phyloP scores from a whole-genome alignment of 1,140 invertebrate genomes.

The Listronotus oregonensis region DNA sequence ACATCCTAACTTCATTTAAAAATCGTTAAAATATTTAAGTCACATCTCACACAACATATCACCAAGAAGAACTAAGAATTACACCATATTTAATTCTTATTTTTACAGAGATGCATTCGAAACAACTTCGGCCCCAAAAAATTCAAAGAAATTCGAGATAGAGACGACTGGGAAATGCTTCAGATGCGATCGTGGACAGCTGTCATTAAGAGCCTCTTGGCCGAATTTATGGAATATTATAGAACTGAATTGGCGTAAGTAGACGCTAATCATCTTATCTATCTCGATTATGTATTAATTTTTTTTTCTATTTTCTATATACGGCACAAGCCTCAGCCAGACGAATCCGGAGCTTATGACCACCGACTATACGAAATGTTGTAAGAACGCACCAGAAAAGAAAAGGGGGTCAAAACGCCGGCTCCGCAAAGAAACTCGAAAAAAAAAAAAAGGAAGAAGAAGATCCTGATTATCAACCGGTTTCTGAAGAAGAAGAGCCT shows the following conservation, averaged over 20 bases:
- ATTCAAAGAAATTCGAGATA: too few relatives aligned
- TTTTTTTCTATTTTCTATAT: too few relatives aligned
- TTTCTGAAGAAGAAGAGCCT: slow-evolving; percentile 18
- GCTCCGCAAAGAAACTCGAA: slow-evolving; percentile 14
- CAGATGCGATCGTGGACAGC: slow-evolving; percentile 72
- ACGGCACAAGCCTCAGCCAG: slow-evolving; percentile 21
- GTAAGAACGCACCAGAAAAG: slow-evolving; percentile 25
- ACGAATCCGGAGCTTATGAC: slow-evolving; percentile 30
- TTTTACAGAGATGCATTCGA: too few relatives aligned
- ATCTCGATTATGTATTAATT: too few relatives aligned
- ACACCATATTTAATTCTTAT: too few relatives aligned
- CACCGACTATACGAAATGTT: slow-evolving; percentile 37
- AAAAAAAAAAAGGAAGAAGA: slow-evolving; percentile 28
- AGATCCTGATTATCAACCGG: slow-evolving; percentile 46
- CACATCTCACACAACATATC: too few relatives aligned
- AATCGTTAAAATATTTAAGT: too few relatives aligned
- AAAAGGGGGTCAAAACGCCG: slow-evolving; percentile 9
- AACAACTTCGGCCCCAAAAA: too few relatives aligned
- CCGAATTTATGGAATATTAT: slow-evolving; percentile 48
- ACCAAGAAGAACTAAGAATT: too few relatives aligned
- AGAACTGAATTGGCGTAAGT: slow-evolving; percentile 43
- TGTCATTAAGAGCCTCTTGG: slow-evolving; percentile 54
- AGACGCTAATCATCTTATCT: too few relatives aligned
- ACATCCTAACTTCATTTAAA: too few relatives aligned
- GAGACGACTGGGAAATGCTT: slow-evolving; percentile 83